Conservation (phyloP, 2,113 vertebrate genomes). For the Coreoperca whiteheadi region DNA sequence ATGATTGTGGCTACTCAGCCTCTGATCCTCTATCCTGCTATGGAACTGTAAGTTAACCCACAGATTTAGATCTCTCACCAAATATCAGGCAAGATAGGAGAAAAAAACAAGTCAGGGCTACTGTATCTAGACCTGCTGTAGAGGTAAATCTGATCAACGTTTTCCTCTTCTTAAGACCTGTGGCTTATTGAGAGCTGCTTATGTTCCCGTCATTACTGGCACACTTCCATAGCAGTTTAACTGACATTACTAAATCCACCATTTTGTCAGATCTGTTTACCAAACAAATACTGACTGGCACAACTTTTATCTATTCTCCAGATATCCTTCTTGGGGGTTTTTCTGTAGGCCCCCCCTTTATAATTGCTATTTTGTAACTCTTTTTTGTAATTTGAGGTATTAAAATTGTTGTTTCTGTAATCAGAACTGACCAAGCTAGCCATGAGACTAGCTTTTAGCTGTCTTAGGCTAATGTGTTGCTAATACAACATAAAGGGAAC, state of each 20-base stretch:
- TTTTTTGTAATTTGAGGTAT: no score
- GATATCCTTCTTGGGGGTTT: no score
- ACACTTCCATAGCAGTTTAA: background rate
- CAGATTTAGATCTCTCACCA: background rate
- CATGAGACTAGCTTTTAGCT: background rate
- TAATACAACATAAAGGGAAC: background rate
- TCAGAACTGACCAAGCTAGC: no score
- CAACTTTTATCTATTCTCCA: background rate
- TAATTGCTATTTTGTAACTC: no score
- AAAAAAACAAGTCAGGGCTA: background rate
- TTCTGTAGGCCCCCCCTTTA: no score
- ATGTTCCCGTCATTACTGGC: no score
- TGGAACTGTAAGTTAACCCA: constrained; percentile 81
- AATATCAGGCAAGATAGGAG: background rate
- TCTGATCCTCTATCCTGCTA: constrained; percentile 86
- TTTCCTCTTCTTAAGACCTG: no score
- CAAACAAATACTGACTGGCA: background rate
- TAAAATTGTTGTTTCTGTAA: no score
- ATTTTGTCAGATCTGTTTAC: background rate
- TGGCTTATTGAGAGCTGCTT: no score
- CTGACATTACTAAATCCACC: background rate
- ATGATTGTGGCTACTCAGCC: constrained; percentile 88
- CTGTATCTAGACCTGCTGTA: no score
- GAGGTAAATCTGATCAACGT: no score
- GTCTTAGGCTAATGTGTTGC: background rate